phyloP scores from a whole-genome alignment of 2,888 invertebrate species.

The Pristionchus entomophagus region DNA sequence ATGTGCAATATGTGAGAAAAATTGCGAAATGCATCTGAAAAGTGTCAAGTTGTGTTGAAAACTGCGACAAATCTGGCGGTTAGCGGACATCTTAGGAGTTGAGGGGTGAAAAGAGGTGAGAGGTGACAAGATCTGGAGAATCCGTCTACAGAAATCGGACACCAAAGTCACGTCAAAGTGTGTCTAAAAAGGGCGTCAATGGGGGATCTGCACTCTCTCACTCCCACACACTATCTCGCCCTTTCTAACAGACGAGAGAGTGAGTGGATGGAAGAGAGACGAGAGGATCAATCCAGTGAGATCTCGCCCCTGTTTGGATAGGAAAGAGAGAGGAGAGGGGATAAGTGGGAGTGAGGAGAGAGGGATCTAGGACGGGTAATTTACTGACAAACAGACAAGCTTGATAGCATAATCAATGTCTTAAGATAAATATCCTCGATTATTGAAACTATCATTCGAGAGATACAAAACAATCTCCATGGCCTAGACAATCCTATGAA shows the following conservation, averaged over 20 bases:
- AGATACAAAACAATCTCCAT: not conserved
- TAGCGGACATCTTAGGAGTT: not conserved
- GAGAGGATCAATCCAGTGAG: not conserved
- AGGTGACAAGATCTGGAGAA: not conserved
- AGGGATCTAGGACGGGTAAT: constrained; percentile 12
- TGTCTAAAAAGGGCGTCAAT: constrained; percentile 31
- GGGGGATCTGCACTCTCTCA: not conserved
- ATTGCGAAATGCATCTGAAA: not conserved
- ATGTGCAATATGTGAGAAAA: not conserved
- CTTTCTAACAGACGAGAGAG: not conserved
- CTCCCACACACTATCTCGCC: not conserved
- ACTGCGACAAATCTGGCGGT: too few species aligned
- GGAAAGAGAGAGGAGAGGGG: too few species aligned
- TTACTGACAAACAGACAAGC: not conserved
- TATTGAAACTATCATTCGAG: not conserved
- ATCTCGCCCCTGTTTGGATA: constrained; percentile 1
- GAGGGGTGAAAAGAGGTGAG: not conserved
- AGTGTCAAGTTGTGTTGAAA: not conserved
- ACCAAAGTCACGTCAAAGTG: constrained; percentile 15
- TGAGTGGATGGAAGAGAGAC: not conserved
- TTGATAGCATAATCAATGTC: too few species aligned
- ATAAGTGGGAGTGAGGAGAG: too few species aligned
- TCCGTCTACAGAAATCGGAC: not conserved
- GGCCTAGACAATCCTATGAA: not conserved
- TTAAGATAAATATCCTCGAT: too few species aligned